phyloP scores from a whole-genome alignment of 2,113 vertebrate species.

The Lichenostomus cassidix region DNA sequence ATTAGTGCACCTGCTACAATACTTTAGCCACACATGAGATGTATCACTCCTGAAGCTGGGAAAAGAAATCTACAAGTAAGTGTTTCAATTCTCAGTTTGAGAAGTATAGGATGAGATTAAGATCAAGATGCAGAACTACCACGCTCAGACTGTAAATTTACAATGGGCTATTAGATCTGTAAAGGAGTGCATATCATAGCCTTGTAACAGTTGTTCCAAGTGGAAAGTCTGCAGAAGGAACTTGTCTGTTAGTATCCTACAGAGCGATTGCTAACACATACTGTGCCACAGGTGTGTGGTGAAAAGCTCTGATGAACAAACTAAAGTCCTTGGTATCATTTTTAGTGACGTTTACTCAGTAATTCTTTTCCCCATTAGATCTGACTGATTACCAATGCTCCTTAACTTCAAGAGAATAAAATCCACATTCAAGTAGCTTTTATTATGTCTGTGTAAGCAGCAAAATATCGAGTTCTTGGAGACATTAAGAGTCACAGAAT shows the following conservation, averaged over 20 bases:
- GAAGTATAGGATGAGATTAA: background rate
- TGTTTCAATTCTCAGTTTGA: background rate
- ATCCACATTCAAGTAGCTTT: background rate
- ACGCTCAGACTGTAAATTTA: background rate
- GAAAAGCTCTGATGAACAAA: background rate
- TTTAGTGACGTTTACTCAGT: background rate
- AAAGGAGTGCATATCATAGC: background rate
- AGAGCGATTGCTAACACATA: background rate
- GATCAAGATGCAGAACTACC: background rate
- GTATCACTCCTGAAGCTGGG: background rate
- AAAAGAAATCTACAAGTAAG: background rate
- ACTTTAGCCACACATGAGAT: background rate
- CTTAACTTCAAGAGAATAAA: background rate
- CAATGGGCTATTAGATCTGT: background rate
- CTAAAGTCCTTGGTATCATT: background rate
- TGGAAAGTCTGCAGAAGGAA: background rate
- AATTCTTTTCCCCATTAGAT: background rate
- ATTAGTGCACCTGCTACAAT: background rate
- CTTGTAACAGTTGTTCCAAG: background rate
- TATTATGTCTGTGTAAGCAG: background rate
- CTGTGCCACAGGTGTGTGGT: fast-evolving
- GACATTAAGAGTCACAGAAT: background rate
- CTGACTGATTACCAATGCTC: background rate
- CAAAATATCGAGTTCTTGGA: background rate
- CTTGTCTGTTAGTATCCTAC: background rate